Conservation (phyloP, 1,140 invertebrate species). For the Lycorma delicatula region DNA sequence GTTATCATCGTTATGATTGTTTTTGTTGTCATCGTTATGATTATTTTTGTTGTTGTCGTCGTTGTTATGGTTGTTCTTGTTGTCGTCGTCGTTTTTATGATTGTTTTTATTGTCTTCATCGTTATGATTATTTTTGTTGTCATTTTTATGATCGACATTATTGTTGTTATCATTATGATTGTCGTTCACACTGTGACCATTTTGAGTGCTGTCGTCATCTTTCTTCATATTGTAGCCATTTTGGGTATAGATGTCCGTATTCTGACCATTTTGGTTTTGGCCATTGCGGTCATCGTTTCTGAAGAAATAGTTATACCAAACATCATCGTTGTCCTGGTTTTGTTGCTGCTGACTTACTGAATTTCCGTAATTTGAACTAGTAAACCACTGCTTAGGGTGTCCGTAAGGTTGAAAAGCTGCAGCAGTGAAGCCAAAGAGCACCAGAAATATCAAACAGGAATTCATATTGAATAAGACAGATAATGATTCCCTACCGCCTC, state of each 20-base stretch:
- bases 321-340: too few species aligned
- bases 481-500: too few species aligned
- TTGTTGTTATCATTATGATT: background rate
- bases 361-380: too few species aligned
- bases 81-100: background rate
- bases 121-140: background rate
- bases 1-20: background rate
- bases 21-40: background rate
- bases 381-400: too few species aligned
- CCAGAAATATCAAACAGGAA: too few species aligned
- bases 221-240: background rate
- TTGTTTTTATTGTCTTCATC: background rate
- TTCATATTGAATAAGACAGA: too few species aligned
- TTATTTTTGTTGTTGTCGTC: background rate
- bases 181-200: background rate
- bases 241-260: background rate
- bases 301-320: too few species aligned
- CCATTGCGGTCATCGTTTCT: background rate
- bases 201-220: background rate
- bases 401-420: too few species aligned
- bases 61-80: background rate
- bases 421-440: too few species aligned
- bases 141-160: background rate
- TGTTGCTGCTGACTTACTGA: too few species aligned
- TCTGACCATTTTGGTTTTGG: background rate